These are phyloP conservation scores for Corapipo altera DNA, from an alignment of 2,113 vertebrate species.

Conservation along the genomic window DNA sequence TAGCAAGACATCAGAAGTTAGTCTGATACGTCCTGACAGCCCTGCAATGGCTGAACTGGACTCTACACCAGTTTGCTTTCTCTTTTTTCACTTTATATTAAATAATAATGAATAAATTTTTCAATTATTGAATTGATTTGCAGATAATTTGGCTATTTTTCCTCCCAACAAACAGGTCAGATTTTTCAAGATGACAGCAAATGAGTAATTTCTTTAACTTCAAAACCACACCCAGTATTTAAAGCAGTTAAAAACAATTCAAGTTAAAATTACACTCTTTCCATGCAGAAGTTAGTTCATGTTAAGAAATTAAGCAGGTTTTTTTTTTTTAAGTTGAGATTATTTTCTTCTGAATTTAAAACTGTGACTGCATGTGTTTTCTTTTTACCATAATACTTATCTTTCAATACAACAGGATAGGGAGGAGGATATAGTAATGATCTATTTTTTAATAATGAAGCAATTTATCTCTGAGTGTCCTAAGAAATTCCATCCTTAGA, in stretches of 20 bases:
- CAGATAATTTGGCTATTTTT: background rate
- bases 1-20: background rate
- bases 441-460: background rate
- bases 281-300: background rate
- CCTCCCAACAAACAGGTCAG: accelerated
- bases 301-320: background rate
- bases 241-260: background rate
- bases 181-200: background rate
- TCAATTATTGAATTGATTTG: background rate
- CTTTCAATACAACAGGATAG: background rate
- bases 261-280: background rate
- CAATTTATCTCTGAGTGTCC: background rate
- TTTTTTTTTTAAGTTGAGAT: background rate
- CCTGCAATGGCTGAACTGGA: background rate
- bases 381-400: background rate
- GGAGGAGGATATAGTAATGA: background rate
- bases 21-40: background rate
- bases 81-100: background rate
- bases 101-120: background rate
- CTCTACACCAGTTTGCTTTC: background rate
- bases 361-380: background rate
- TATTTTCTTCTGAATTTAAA: background rate
- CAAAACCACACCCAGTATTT: background rate
- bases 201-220: background rate
- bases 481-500: background rate